phyloP scores from a whole-genome alignment of 2,113 vertebrate genomes.

The Hassar affinis region DNA sequence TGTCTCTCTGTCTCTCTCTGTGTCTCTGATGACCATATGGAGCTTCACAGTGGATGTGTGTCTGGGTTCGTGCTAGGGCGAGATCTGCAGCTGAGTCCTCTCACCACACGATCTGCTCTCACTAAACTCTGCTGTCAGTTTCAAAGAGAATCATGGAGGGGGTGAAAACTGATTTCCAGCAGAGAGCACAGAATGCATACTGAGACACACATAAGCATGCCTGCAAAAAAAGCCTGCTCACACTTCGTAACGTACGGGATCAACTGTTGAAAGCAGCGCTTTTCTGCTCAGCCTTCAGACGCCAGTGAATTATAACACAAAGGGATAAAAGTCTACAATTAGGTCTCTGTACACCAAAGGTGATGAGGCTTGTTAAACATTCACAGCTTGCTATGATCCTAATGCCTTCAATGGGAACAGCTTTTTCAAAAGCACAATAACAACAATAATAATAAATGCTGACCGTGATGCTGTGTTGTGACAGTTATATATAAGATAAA shows the following conservation, averaged over 20 bases:
- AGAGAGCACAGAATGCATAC: constrained; percentile 8
- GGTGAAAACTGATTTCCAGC: constrained; percentile 15
- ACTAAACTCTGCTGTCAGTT: constrained; percentile 15
- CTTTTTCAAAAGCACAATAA: background rate
- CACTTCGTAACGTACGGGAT: background rate
- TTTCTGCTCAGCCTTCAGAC: background rate
- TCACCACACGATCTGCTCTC: constrained; percentile 23
- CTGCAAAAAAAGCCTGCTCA: constrained; percentile 14
- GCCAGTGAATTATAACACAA: background rate
- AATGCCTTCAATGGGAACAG: background rate
- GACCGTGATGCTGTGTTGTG: background rate
- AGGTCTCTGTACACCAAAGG: background rate
- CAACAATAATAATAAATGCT: background rate
- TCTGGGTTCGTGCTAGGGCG: constrained; percentile 1
- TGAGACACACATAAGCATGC: constrained; percentile 1
- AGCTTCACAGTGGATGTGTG: background rate
- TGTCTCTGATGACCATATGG: constrained; percentile 19
- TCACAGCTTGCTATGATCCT: background rate
- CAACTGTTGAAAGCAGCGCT: background rate
- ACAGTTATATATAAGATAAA: background rate
- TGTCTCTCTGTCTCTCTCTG: background rate
- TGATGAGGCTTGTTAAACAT: background rate
- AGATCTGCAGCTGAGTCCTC: constrained; percentile 24
- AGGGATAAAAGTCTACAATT: background rate
- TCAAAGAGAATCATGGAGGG: constrained; percentile 14